A percentile compares a stretch with the other conserved stretches of the same genome.
phyloP scores from a whole-genome alignment of 1,140 invertebrate genomes.

The Trypoxylus dichotomus region DNA sequence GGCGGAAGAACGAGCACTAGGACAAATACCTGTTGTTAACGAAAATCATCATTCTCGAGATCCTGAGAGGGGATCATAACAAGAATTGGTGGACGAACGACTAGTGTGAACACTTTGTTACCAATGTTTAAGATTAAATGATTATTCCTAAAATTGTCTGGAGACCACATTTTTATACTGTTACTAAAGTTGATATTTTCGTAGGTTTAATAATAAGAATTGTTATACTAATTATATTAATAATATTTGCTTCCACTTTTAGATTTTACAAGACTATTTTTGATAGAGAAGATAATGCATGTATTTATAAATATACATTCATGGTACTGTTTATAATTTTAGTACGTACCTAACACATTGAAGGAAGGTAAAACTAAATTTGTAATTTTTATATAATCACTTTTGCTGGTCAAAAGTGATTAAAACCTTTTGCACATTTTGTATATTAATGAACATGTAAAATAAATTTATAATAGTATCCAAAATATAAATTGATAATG shows the following conservation, averaged over 20 bases:
- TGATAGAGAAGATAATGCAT: conserved; percentile 27
- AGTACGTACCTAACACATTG: conserved; percentile 6
- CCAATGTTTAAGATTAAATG: neutral
- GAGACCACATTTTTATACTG: conserved; percentile 29
- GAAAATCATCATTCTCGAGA: conserved; percentile 33
- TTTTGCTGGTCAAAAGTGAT: conserved; percentile 45
- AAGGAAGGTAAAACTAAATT: conserved; percentile 7
- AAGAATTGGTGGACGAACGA: neutral
- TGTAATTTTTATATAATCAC: conserved; percentile 33
- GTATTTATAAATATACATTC: neutral
- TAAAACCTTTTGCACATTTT: conserved; percentile 32
- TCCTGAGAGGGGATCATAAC: conserved; percentile 40
- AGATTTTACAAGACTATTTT: conserved; percentile 28
- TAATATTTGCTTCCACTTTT: conserved; percentile 28
- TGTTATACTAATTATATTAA: conserved; percentile 19
- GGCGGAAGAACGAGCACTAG: conserved; percentile 13
- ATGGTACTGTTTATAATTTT: neutral
- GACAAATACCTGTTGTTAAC: neutral
- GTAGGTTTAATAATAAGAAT: conserved; percentile 17
- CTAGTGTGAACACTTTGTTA: neutral
- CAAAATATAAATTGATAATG: conserved; percentile 1
- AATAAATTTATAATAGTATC: conserved; percentile 36
- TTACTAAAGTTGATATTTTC: conserved; percentile 25
- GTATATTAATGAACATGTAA: conserved; percentile 34
- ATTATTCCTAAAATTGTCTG: conserved; percentile 29